phyloP scores from a whole-genome alignment of 2,113 vertebrate species.

The Campylomormyrus numenius region DNA sequence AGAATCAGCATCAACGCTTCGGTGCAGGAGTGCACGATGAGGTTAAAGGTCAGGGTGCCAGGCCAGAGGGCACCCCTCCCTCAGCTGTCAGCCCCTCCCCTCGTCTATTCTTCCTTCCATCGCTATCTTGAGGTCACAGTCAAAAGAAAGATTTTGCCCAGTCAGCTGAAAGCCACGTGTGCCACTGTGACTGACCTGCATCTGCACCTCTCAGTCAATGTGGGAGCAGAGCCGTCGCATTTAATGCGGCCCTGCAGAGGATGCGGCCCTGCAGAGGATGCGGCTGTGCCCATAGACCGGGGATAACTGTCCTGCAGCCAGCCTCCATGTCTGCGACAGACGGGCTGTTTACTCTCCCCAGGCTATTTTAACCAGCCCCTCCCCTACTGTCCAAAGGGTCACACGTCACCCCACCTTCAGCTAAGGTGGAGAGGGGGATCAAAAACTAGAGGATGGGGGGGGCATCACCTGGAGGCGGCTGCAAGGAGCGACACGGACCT shows the following conservation, averaged over 20 bases:
- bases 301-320: not conserved
- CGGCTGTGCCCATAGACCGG: not conserved
- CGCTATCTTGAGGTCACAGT: not conserved
- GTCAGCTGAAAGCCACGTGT: constrained; percentile 10
- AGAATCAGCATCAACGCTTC: not conserved
- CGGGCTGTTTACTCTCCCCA: not conserved
- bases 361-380: not conserved
- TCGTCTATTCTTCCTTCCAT: not conserved
- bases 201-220: not conserved
- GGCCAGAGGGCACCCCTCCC: not conserved
- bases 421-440: not conserved
- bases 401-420: not conserved
- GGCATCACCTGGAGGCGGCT: not conserved
- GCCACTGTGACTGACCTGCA: not conserved
- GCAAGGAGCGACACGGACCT: not conserved
- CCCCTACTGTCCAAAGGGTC: not conserved
- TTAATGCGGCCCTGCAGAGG: not conserved
- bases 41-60: not conserved
- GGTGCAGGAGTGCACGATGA: not conserved
- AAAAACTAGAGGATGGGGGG: not conserved
- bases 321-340: not conserved
- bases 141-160: not conserved
- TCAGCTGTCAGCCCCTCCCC: constrained; percentile 7
- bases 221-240: too few species aligned
- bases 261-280: not conserved